Percentiles rank a stretch among this genome's conserved stretches.
Evolutionary conservation across 1,140 invertebrate genomes (phyloP).

Genomic region (Pomacea maculata): DNA sequence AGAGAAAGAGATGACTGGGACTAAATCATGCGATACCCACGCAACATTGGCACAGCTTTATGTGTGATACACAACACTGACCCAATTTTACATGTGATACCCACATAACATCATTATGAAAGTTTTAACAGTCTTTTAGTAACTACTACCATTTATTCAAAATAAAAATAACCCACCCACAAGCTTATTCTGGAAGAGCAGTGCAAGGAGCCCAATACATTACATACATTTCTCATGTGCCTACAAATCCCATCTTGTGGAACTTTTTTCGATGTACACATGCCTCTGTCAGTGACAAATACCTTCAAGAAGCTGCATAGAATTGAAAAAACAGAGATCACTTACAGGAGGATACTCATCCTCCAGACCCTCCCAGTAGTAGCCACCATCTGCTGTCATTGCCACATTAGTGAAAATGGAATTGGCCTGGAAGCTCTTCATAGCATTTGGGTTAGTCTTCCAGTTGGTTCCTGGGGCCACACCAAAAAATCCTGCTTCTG

Average conservation of each 20-base stretch:
- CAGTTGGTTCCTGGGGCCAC: conserved; percentile 93
- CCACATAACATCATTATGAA: no score
- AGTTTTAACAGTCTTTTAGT: no score
- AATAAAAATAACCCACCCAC: no score
- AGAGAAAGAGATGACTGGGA: no score
- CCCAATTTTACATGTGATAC: no score
- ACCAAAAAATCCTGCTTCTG: conserved; percentile 99
- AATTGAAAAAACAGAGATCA: background rate
- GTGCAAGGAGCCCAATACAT: background rate
- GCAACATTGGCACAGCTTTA: no score
- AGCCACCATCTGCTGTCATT: conserved; percentile 85
- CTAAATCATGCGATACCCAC: no score
- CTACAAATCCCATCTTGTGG: background rate
- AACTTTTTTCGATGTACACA: background rate
- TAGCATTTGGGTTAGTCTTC: conserved; percentile 95
- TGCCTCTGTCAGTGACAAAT: background rate
- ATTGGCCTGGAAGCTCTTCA: conserved; percentile 91
- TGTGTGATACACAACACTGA: no score
- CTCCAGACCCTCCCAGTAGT: conserved; percentile 94
- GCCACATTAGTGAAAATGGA: conserved; percentile 99
- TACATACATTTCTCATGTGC: background rate
- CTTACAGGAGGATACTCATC: conserved; percentile 74
- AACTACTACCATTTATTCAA: no score
- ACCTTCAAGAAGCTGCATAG: background rate
- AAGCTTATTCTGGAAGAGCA: no score